A percentile compares a stretch with the other conserved stretches of the same genome.
These are phyloP conservation scores for Arnoldichthys spilopterus DNA, from an alignment of 2,797 vertebrate species.

Conservation along the genomic window DNA sequence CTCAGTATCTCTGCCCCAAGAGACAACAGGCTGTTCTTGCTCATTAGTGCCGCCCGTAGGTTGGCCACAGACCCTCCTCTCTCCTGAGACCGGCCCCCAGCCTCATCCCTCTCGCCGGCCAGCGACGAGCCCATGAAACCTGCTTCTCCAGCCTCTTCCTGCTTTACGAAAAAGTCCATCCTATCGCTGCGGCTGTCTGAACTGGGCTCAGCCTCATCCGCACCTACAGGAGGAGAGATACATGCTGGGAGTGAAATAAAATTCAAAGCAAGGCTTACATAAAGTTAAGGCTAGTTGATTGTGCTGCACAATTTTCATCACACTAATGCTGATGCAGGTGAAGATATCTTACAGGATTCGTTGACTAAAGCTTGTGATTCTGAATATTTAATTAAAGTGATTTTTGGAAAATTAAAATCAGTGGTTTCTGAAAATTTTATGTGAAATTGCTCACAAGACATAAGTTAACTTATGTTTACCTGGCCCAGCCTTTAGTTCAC, in stretches of 20 bases:
- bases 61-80: slow-evolving; percentile 83
- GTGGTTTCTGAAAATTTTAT: too few relatives aligned
- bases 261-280: background rate
- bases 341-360: too few relatives aligned
- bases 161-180: slow-evolving; percentile 83
- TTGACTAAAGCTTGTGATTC: too few relatives aligned
- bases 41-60: slow-evolving; percentile 94
- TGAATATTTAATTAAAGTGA: too few relatives aligned
- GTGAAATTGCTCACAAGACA: too few relatives aligned
- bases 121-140: slow-evolving; percentile 81
- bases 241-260: background rate
- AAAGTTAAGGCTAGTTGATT: background rate
- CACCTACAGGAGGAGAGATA: slow-evolving; percentile 69
- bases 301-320: too few relatives aligned
- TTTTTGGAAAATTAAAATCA: too few relatives aligned
- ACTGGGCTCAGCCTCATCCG: slow-evolving; percentile 86
- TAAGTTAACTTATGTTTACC: too few relatives aligned
- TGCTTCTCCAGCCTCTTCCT: slow-evolving; percentile 85
- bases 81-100: slow-evolving; percentile 67
- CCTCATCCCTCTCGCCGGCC: slow-evolving; percentile 86
- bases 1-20: slow-evolving; percentile 92
- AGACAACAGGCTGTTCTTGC: slow-evolving; percentile 96
- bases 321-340: too few relatives aligned
- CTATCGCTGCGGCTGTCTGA: slow-evolving; percentile 86
- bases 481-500: too few relatives aligned